Evolutionary conservation across 1,140 invertebrate species (phyloP).

Genomic region (Leptinotarsa lineolata): DNA sequence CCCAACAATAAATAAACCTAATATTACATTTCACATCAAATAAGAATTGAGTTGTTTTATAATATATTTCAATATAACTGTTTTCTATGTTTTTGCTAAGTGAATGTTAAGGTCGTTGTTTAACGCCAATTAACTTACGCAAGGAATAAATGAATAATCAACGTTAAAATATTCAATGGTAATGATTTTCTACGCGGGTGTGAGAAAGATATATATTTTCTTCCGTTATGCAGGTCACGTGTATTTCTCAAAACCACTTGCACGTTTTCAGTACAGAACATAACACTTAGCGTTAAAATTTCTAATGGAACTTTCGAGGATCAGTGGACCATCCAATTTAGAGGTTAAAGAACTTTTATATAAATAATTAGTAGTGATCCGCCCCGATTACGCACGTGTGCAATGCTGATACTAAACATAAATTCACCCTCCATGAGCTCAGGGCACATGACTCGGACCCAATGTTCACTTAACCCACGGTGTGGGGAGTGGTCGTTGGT

Average conservation of each 20-base stretch:
- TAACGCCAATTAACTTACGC: slow-evolving; percentile 8
- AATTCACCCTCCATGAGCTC: no score
- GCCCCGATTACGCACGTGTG: no score
- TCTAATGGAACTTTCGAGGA: background rate
- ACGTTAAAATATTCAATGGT: background rate
- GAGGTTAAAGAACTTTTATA: no score
- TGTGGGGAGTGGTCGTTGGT: no score
- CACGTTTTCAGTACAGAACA: background rate
- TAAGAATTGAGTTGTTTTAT: background rate
- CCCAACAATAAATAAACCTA: no score
- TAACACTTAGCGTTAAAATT: background rate
- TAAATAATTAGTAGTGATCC: no score
- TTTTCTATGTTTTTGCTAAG: background rate
- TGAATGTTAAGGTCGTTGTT: slow-evolving; percentile 8
- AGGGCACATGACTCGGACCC: no score
- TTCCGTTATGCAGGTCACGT: slow-evolving; percentile 1
- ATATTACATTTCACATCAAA: no score
- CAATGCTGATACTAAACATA: no score
- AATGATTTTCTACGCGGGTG: background rate
- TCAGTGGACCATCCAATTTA: no score
- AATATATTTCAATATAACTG: slow-evolving; percentile 3
- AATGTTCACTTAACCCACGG: no score
- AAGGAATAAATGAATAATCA: slow-evolving; percentile 4
- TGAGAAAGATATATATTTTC: background rate
- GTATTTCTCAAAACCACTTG: background rate